Evolutionary conservation across 1,140 invertebrate species (phyloP).

Genomic region (Monochamus saltuarius): DNA sequence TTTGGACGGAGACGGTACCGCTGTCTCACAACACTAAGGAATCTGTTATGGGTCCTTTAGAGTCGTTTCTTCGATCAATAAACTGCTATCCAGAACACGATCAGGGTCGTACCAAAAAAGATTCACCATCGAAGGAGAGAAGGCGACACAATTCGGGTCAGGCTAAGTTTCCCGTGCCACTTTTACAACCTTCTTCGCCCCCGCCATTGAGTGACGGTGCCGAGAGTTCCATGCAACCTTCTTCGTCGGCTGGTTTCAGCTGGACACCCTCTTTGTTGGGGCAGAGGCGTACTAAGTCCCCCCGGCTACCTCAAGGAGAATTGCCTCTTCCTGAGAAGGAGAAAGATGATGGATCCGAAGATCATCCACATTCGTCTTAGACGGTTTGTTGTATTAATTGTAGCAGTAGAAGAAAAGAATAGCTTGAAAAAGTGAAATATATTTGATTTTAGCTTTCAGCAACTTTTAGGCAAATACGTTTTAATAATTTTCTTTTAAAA

Average conservation of each 20-base stretch:
- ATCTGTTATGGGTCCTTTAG: slow-evolving; percentile 46
- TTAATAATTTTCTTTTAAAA: slow-evolving; percentile 2
- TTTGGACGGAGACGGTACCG: slow-evolving; percentile 43
- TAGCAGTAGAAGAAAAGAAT: background rate
- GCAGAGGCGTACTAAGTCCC: slow-evolving; percentile 33
- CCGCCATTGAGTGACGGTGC: slow-evolving; percentile 36
- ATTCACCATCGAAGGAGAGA: slow-evolving; percentile 27
- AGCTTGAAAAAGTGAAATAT: background rate
- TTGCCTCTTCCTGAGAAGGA: slow-evolving; percentile 42
- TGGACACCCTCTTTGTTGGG: slow-evolving; percentile 49
- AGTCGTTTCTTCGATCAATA: slow-evolving; percentile 46
- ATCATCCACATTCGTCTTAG: slow-evolving; percentile 14
- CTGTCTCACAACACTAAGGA: slow-evolving; percentile 40
- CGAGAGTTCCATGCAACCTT: slow-evolving; percentile 28
- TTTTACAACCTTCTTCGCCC: slow-evolving; percentile 31
- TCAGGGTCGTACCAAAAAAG: slow-evolving; percentile 39
- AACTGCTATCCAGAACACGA: slow-evolving; percentile 49
- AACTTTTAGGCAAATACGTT: background rate
- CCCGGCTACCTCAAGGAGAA: slow-evolving; percentile 29
- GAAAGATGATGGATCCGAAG: slow-evolving; percentile 35
- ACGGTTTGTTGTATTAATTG: background rate
- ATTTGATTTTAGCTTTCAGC: no score
- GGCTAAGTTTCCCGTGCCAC: slow-evolving; percentile 21
- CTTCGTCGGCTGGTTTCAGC: slow-evolving; percentile 43
- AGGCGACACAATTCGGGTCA: slow-evolving; percentile 24